Evolutionary conservation across 1,140 invertebrate species (phyloP), one percentile per base, ranked within the genome.

Genomic region (Vanessa atalanta): DNA sequence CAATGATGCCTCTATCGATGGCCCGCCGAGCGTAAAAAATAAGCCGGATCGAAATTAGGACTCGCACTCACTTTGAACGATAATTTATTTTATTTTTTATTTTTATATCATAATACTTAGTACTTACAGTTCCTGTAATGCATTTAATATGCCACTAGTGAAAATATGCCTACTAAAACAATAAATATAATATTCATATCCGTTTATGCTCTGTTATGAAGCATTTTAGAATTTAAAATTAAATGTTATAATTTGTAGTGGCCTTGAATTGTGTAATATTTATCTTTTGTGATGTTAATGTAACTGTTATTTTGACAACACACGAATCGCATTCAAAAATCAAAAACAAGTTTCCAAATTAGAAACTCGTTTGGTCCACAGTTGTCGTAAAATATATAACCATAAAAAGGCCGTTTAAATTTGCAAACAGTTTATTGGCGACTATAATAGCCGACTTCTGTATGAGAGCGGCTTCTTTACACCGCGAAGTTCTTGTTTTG

Each of bases 401-500:
- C 68, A 77, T 78, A 77, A 82, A 85, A 84, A 77, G 47, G 53
- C 50, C 74, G 79, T 83, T 86, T 79, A 82, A 80, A 82, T 80
- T 85, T 85, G 84, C 87, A 88, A 89, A 83, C 75, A 80, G 76
- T 84, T 88, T 86, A 87, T 83, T 79, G 77, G 66, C 65, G 69
- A 71, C 69, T 87, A 82, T 83, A 86, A 79, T 65, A 77, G 50
- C 66, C 69, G 78, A 88, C 88, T 90, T 72, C 87, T 86, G 85
- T 88, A 83, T 65, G 72, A 79, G 70, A 79, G 75, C 83, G 78
- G 81, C 72, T 65, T 75, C 80, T 86, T 86, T 85, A 74, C 79
- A 72, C 61, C 55, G 57, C 79, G 57, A 67, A 67, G 63, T 66
- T 61, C 65, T 83, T 77, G 76, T 86, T 85, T 87, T 87, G 83